Evolutionary conservation across 1,140 invertebrate genomes (phyloP).

Genomic region (Dufourea novaeangliae): DNA sequence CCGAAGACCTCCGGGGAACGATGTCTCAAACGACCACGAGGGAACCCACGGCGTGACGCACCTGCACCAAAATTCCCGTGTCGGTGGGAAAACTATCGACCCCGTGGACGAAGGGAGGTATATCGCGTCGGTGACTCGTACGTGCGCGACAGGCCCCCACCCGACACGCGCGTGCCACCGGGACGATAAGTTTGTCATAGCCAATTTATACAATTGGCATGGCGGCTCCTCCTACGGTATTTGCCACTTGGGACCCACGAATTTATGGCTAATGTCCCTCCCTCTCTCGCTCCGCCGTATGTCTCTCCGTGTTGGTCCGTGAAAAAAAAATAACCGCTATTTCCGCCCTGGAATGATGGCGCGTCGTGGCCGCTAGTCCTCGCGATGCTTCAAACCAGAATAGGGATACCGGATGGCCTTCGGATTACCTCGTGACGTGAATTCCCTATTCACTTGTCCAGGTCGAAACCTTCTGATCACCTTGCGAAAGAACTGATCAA

Average conservation of each 20-base stretch:
- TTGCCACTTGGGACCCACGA: conserved; percentile 77
- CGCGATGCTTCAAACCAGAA: conserved; percentile 21
- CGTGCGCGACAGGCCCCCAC: background rate
- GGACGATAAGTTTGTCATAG: conserved; percentile 81
- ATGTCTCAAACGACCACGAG: conserved; percentile 81
- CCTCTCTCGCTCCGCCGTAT: conserved; percentile 3
- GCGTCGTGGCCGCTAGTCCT: conserved; percentile 14
- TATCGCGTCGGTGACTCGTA: background rate
- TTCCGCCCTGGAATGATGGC: conserved; percentile 33
- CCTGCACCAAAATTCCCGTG: conserved; percentile 70
- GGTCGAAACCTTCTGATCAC: too few relatives aligned
- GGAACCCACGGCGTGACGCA: conserved; percentile 69
- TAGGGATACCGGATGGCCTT: background rate
- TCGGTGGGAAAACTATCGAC: conserved; percentile 62
- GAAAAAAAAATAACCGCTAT: conserved; percentile 50
- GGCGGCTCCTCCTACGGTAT: conserved; percentile 69
- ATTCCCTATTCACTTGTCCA: too few relatives aligned
- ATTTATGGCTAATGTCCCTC: conserved; percentile 78
- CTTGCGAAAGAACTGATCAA: too few relatives aligned
- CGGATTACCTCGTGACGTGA: background rate
- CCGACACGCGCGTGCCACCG: conserved; percentile 34
- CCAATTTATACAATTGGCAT: conserved; percentile 81
- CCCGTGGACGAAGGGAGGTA: conserved; percentile 29
- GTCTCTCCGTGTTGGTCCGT: conserved; percentile 23
- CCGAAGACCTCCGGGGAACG: conserved; percentile 74